Base-by-base conservation (phyloP, 23 tunicate genomes). In the Styela clava region DNA sequence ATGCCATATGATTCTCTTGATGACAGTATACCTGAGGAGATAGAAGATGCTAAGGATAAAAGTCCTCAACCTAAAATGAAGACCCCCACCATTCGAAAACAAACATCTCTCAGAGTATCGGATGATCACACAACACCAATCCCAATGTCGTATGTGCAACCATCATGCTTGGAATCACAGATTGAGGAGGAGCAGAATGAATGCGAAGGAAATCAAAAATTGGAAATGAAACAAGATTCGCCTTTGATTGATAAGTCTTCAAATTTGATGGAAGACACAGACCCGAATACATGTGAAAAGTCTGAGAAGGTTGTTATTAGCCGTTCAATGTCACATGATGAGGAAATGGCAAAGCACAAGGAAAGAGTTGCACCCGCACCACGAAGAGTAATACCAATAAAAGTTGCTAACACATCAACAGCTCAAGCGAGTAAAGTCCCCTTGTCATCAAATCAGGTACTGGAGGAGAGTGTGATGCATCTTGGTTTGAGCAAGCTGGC, bases 1-100 rank as follows among this genome's bases (percentile, higher is more conserved):
- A 33, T 73, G 56, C 78, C 78, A n/a, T 73, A 73, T 35, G 78
- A 73, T 16, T 23, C 26, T n/a, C 51, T 31, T 73, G 33, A 23
- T 24, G 78, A 73, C 19, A 52, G 19, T 73, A 73, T 73, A 16
- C n/a, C 61, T 16, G 78, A 73, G 22, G 78, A 73, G 16, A n/a
- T 16, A 28, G 78, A 33, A 31, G 27, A 33, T 73, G 78, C 16
- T 35, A 19, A 23, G 18, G 78, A 35, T 24, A 18, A 18, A 16
- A 16, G 18, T 73, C 9, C 16, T 16, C 19, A 73, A 73, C 56
- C 78, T 16, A 35, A 73, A 73, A 18, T n/a, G 18, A 31, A 24
- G 16, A 20, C 36, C 19, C 71, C 71, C 12, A 29, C 23, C 0
- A 25, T 67, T 16, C 19, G 71, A 22, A 67, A 67, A 24, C 71